These are phyloP conservation scores for Magallana ariakensis DNA, from an alignment of 1,140 invertebrate genomes.

Conservation along the genomic window DNA sequence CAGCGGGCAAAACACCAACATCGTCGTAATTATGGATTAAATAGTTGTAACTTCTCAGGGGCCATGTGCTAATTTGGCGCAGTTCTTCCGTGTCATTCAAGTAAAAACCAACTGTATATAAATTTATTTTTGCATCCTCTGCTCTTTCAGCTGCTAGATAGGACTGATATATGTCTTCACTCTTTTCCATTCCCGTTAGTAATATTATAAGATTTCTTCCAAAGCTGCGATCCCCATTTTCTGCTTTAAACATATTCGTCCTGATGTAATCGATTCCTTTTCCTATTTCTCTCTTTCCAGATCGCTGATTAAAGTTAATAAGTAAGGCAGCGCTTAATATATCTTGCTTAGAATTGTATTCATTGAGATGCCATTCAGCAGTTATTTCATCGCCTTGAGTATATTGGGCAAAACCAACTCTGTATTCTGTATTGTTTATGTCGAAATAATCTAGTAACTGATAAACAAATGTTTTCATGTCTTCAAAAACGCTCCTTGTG, in stretches of 20 bases:
- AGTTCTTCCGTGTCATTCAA: conserved; percentile 63
- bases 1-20: too few relatives aligned
- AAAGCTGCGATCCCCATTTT: conserved; percentile 63
- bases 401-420: conserved; percentile 61
- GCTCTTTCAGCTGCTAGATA: conserved; percentile 58
- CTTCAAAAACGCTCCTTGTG: conserved; percentile 57
- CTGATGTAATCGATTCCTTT: conserved; percentile 52
- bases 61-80: conserved; percentile 63
- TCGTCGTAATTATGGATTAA: conserved; percentile 49
- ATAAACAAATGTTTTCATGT: conserved; percentile 62
- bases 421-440: conserved; percentile 55
- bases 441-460: conserved; percentile 53
- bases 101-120: conserved; percentile 67
- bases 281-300: conserved; percentile 58
- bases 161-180: conserved; percentile 46
- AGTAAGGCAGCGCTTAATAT: conserved; percentile 49
- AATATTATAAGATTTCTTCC: conserved; percentile 67
- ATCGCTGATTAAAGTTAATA: conserved; percentile 45
- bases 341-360: conserved; percentile 41
- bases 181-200: conserved; percentile 66
- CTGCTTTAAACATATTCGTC: conserved; percentile 54
- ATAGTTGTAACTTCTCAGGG: conserved; percentile 56
- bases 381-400: conserved; percentile 53
- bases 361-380: conserved; percentile 59
- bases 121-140: conserved; percentile 56